Percentiles rank a stretch among this genome's conserved stretches.
These are phyloP conservation scores for Ochropacha duplaris DNA, from an alignment of 2,888 invertebrate species.

Conservation along the genomic window DNA sequence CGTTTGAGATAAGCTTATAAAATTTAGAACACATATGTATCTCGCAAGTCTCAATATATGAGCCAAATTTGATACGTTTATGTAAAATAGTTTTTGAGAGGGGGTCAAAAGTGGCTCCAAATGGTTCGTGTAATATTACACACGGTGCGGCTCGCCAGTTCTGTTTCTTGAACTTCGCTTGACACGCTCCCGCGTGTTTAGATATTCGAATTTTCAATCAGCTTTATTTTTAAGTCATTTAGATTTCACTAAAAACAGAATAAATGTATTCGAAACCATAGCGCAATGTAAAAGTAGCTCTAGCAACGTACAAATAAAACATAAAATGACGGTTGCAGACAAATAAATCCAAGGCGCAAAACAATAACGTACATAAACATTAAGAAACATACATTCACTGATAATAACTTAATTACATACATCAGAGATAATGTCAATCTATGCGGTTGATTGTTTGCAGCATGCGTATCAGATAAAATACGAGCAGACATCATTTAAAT, in stretches of 20 bases:
- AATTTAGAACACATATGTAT: too few species aligned
- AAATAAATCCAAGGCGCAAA: neutral
- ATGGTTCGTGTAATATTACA: too few species aligned
- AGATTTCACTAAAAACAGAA: neutral
- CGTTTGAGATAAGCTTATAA: too few species aligned
- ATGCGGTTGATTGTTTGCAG: neutral
- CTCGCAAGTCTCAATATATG: too few species aligned
- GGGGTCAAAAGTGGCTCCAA: too few species aligned
- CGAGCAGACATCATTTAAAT: neutral
- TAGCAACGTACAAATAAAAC: neutral
- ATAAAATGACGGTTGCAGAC: neutral
- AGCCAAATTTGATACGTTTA: too few species aligned
- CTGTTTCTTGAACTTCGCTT: too few species aligned
- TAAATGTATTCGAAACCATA: neutral
- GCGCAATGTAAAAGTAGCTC: neutral
- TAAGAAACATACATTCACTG: neutral
- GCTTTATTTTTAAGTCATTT: too few species aligned
- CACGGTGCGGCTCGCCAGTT: too few species aligned
- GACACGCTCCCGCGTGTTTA: too few species aligned
- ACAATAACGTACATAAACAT: neutral
- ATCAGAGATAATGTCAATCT: neutral
- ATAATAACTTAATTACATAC: neutral
- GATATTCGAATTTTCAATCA: too few species aligned
- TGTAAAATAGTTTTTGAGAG: too few species aligned
- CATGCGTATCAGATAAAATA: neutral